Conservation (phyloP, 1,140 invertebrate species). For the Arctopsyche grandis region DNA sequence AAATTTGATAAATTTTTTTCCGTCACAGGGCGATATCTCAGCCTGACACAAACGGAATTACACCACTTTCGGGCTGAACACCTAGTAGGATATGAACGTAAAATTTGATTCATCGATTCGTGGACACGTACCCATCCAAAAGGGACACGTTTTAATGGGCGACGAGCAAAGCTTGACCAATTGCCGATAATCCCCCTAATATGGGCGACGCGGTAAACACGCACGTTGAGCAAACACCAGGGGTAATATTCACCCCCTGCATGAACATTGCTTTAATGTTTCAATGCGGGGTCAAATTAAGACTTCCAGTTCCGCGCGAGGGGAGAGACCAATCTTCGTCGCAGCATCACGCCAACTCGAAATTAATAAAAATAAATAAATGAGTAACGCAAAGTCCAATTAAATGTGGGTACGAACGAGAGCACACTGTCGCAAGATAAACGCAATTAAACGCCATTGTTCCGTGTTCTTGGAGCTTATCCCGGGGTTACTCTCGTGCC, state of each 20-base stretch:
- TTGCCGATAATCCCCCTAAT: slow-evolving; percentile 16
- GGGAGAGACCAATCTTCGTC: not conserved
- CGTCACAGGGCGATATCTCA: too few species aligned
- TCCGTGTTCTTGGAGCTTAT: not conserved
- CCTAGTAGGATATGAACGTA: too few species aligned
- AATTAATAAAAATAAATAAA: not conserved
- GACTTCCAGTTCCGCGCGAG: not conserved
- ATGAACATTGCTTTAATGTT: not conserved
- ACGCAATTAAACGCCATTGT: slow-evolving; percentile 9
- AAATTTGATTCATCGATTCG: not conserved
- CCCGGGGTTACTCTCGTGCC: not conserved
- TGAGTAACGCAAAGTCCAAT: too few species aligned
- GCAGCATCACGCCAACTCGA: not conserved
- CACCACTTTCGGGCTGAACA: too few species aligned
- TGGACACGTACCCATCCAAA: not conserved
- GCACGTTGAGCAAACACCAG: not conserved
- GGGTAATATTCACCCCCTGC: not conserved
- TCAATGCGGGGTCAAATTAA: slow-evolving; percentile 1
- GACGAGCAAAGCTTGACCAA: slow-evolving; percentile 5
- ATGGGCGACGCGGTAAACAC: not conserved
- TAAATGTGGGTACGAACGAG: not conserved
- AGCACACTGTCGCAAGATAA: not conserved
- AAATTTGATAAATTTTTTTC: too few species aligned
- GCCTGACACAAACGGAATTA: too few species aligned
- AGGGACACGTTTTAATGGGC: too few species aligned